phyloP scores from a whole-genome alignment of 2,888 invertebrate species.

The Crioceris asparagi region DNA sequence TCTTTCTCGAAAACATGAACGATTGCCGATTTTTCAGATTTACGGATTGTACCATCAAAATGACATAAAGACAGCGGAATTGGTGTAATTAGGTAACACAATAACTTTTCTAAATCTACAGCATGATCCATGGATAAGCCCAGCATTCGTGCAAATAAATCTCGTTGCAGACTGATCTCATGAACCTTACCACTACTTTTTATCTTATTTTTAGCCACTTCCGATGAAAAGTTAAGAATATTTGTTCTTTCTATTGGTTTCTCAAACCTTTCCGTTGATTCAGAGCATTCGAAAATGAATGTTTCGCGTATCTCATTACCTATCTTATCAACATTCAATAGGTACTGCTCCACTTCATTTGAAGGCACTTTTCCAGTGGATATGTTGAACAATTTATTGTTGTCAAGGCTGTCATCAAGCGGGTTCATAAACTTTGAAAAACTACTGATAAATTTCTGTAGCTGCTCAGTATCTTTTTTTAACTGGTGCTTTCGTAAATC shows the following conservation, averaged over 20 bases:
- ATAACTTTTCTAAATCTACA: constrained; percentile 15
- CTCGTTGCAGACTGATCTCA: constrained; percentile 22
- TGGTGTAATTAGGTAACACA: constrained; percentile 16
- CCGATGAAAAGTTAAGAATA: constrained; percentile 16
- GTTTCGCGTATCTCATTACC: constrained; percentile 17
- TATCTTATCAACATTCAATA: constrained; percentile 18
- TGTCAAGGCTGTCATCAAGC: constrained; percentile 10
- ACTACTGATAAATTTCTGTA: constrained; percentile 10
- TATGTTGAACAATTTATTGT: constrained; percentile 20
- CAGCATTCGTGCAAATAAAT: constrained; percentile 26
- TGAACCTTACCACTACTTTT: constrained; percentile 21
- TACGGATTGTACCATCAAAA: constrained; percentile 21
- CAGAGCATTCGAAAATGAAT: constrained; percentile 20
- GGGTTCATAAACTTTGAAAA: constrained; percentile 12
- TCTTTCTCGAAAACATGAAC: constrained; percentile 16
- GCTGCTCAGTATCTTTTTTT: constrained; percentile 10
- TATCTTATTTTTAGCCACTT: constrained; percentile 14
- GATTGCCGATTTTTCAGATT: constrained; percentile 24
- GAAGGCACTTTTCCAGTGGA: constrained; percentile 19
- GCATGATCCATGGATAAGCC: constrained; percentile 15
- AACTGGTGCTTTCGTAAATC: constrained; percentile 10
- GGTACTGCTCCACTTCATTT: constrained; percentile 13
- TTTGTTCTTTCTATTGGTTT: constrained; percentile 14
- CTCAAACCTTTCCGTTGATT: constrained; percentile 17
- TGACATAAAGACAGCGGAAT: constrained; percentile 23